phyloP scores from a whole-genome alignment of 2,113 vertebrate genomes.

The Hiodon alosoides region DNA sequence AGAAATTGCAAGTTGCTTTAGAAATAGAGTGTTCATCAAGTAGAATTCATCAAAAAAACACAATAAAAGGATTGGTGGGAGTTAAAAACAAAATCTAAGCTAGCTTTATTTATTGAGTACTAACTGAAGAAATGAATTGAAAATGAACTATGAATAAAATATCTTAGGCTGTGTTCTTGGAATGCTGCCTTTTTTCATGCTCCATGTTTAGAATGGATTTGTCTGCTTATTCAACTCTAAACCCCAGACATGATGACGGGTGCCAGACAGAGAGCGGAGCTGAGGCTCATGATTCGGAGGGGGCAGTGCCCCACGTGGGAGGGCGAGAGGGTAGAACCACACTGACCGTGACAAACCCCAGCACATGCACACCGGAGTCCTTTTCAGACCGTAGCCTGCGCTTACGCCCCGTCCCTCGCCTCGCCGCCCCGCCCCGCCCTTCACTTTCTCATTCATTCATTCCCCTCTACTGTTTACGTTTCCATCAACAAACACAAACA shows the following conservation, averaged over 20 bases:
- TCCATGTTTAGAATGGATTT: no score
- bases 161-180: no score
- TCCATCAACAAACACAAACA: conserved; percentile 55
- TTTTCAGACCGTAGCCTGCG: conserved; percentile 37
- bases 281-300: background rate
- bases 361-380: conserved; percentile 58
- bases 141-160: no score
- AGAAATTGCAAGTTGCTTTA: no score
- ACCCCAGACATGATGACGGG: no score
- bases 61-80: background rate
- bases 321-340: background rate
- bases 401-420: background rate
- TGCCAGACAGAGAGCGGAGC: no score
- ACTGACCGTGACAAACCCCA: conserved; percentile 52
- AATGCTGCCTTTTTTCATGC: no score
- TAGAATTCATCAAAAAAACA: background rate
- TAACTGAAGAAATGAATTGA: no score
- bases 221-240: no score
- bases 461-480: conserved; percentile 63
- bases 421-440: conserved; percentile 23
- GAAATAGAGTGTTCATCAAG: no score
- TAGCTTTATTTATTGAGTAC: no score
- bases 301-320: background rate
- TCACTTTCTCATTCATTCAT: conserved; percentile 51
- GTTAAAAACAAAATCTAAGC: background rate